Conservation (phyloP, 35 echinoderm and acorn worm genomes). For the Patiria miniata region DNA sequence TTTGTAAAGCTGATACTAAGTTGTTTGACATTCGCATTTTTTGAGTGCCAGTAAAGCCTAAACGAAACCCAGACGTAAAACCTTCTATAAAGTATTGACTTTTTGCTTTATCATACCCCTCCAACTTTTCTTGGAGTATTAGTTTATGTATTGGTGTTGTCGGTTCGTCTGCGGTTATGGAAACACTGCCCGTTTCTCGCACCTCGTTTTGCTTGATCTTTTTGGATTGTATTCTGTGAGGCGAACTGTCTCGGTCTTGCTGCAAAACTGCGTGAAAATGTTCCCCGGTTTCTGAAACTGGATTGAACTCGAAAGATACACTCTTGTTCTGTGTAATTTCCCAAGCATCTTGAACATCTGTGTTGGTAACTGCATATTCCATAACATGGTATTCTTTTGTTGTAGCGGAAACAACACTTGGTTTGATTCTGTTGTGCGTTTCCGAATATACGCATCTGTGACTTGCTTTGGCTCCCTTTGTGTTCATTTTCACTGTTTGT, state of each 20-base stretch:
- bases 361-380: background rate
- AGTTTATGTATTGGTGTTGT: background rate
- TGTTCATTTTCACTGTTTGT: no score
- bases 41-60: background rate
- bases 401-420: background rate
- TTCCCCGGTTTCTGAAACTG: background rate
- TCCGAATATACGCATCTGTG: background rate
- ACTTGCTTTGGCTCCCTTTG: background rate
- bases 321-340: background rate
- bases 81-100: background rate
- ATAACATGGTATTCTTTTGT: background rate
- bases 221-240: background rate
- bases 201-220: background rate
- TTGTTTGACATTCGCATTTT: background rate
- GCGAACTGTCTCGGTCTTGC: no score
- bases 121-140: background rate
- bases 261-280: background rate
- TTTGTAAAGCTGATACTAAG: background rate
- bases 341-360: background rate
- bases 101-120: background rate
- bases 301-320: background rate
- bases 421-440: background rate
- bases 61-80: background rate
- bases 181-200: background rate
- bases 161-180: background rate